These are phyloP conservation scores for Heterocephalus glaber DNA, from an alignment of 2,113 vertebrate species.

Conservation along the genomic window DNA sequence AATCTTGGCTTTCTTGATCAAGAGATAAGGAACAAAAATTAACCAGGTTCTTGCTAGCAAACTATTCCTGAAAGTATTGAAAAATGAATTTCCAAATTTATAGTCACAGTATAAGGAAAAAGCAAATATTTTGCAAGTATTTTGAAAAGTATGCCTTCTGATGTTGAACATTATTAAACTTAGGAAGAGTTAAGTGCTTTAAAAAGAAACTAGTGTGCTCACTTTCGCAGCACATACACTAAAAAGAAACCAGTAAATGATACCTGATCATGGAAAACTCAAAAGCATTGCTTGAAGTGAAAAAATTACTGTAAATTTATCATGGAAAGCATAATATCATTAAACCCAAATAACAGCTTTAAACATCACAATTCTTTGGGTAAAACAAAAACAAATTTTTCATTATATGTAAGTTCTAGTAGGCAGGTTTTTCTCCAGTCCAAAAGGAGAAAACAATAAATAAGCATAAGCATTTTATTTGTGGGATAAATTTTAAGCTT, in stretches of 20 bases:
- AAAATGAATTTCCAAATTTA: slow-evolving; percentile 40
- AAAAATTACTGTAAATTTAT: slow-evolving; percentile 51
- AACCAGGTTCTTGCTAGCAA: neutral
- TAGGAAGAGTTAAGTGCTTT: neutral
- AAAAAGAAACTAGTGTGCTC: neutral
- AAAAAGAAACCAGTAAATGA: neutral
- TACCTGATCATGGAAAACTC: slow-evolving; percentile 15
- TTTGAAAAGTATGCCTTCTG: neutral
- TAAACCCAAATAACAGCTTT: slow-evolving; percentile 22
- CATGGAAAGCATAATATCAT: neutral
- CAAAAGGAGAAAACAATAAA: slow-evolving; percentile 39
- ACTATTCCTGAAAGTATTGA: slow-evolving; percentile 31
- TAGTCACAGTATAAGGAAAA: neutral
- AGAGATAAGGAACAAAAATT: slow-evolving; percentile 10
- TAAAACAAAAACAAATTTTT: neutral
- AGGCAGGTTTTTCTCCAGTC: slow-evolving; percentile 29
- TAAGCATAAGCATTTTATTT: slow-evolving; percentile 43
- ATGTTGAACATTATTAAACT: neutral
- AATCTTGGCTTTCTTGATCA: neutral
- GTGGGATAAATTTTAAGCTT: neutral
- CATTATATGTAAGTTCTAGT: slow-evolving; percentile 16
- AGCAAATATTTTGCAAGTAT: slow-evolving; percentile 37
- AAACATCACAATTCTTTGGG: neutral
- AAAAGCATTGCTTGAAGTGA: slow-evolving; percentile 34
- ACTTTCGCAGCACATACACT: too few relatives aligned